Base-by-base conservation (phyloP, 2,797 vertebrate genomes). In the Leucoraja ocellata region DNA sequence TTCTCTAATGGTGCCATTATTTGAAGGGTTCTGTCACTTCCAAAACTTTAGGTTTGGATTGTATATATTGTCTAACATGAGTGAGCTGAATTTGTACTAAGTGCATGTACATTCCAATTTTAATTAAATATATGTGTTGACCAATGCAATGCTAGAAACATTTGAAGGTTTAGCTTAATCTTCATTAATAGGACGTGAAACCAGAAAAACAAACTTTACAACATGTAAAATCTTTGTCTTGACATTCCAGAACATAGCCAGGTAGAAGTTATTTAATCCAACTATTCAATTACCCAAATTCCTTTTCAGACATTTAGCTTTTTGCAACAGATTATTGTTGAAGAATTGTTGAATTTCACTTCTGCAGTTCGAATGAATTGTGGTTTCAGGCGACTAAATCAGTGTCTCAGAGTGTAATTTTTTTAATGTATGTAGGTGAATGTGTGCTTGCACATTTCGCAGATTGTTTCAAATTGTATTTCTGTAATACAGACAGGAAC, bases 401-500 rank as follows among this genome's bases (percentile, higher is more conserved):
- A 25, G 4, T 13, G n/a, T n/a, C n/a, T 1, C 65, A 6, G 14
- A 32, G 13, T 32, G 28, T 79, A 14, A 86, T 2, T 1, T 7
- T 32, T 88, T 88, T 88, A 32, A n/a, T 6, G 54, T 58, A 54
- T 61, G 54, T 28, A 61, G 25, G 61, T 32, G n/a, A 65, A 36
- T 6, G n/a, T 32, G 36, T 83, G 61, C 14, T 32, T 32, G 25
- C 28, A 63, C 16, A 16, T 86, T 86, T 86, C 6, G 63, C 2
- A 2, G 76, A 36, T 36, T 84, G 81, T 88, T 88, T 88, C 32
- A n/a, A 36, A 32, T 88, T 18, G 1, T 92, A 36, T 81, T 93
- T 78, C 84, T 93, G 23, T 93, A 0, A 95, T 94, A 18, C 94
- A 99, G 99, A 94, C 96, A 98, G 54, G 98, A 99, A 95, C 98